Conservation (phyloP, 2,888 invertebrate species). For the Brachycybe producta region DNA sequence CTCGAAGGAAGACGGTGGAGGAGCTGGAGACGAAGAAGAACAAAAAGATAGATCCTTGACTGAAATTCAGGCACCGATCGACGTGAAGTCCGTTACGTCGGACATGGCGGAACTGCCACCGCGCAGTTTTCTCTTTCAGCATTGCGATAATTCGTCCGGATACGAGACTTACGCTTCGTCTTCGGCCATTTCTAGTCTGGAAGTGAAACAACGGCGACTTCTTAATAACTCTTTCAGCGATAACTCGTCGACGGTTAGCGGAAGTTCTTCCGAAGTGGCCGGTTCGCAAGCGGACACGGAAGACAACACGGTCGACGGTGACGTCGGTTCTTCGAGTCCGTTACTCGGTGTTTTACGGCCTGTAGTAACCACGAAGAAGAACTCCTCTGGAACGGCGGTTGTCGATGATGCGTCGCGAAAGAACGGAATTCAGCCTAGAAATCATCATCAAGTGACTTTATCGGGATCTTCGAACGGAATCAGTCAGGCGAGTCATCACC, state of each 20-base stretch:
- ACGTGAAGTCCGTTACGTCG: background rate
- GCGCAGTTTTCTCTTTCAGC: constrained; percentile 12
- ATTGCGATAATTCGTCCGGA: constrained; percentile 23
- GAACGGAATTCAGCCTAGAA: background rate
- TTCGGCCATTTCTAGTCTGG: constrained; percentile 21
- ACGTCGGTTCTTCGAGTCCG: constrained; percentile 3
- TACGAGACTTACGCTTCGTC: constrained; percentile 23
- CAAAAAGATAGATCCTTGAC: constrained; percentile 7
- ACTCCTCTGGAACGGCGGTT: background rate
- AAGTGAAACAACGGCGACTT: constrained; percentile 3
- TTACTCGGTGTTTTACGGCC: background rate
- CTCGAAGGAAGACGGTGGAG: too few relatives aligned
- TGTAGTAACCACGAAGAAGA: background rate
- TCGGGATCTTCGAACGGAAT: background rate
- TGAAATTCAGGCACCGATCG: background rate
- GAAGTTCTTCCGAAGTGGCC: constrained; percentile 16
- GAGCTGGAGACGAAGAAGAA: background rate
- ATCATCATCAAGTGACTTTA: background rate
- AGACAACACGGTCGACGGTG: constrained; percentile 15
- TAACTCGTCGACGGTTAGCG: constrained; percentile 19
- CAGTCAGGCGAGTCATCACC: background rate
- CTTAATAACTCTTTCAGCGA: constrained; percentile 19
- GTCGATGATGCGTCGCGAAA: background rate
- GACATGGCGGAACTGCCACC: background rate
- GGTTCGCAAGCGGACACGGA: constrained; percentile 19